These are phyloP conservation scores for Enoplosus armatus DNA, from an alignment of 2,797 vertebrate species.

Conservation along the genomic window DNA sequence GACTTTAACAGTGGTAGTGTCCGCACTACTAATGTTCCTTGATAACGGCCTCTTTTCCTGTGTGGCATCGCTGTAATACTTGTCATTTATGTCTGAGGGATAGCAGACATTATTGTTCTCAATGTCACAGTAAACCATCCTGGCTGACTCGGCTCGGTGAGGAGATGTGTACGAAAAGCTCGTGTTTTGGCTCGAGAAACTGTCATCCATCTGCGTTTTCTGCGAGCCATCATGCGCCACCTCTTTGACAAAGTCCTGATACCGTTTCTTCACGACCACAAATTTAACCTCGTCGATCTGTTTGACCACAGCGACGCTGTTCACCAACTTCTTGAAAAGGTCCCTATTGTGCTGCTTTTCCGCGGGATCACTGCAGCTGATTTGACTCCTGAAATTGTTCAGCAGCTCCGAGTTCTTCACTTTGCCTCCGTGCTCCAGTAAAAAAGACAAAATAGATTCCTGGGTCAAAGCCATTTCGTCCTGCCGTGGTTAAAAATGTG, in stretches of 20 bases:
- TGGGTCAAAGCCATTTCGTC: constrained; percentile 84
- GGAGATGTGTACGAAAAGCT: constrained; percentile 44
- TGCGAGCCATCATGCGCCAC: constrained; percentile 2
- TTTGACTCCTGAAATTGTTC: constrained; percentile 84
- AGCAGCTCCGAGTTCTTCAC: constrained; percentile 89
- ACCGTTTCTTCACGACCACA: constrained; percentile 87
- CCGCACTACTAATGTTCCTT: neutral
- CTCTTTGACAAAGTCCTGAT: constrained; percentile 73
- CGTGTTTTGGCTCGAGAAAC: constrained; percentile 28
- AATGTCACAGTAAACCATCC: constrained; percentile 56
- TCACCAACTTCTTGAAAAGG: constrained; percentile 90
- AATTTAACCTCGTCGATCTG: constrained; percentile 88
- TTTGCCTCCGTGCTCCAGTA: constrained; percentile 88
- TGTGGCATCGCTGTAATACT: neutral
- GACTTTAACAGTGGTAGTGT: constrained; percentile 72
- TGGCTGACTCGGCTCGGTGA: constrained; percentile 14
- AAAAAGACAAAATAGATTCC: constrained; percentile 87
- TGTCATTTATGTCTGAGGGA: constrained; percentile 25
- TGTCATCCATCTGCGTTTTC: constrained; percentile 51
- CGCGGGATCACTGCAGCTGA: constrained; percentile 84
- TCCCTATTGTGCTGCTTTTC: constrained; percentile 87
- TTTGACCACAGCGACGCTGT: constrained; percentile 91
- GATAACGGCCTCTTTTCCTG: constrained; percentile 7
- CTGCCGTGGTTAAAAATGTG: neutral
- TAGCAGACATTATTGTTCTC: constrained; percentile 73